Evolutionary conservation across 1,140 invertebrate genomes (phyloP), one percentile per base, ranked within the genome.

Genomic region (Brachionus angularis): DNA sequence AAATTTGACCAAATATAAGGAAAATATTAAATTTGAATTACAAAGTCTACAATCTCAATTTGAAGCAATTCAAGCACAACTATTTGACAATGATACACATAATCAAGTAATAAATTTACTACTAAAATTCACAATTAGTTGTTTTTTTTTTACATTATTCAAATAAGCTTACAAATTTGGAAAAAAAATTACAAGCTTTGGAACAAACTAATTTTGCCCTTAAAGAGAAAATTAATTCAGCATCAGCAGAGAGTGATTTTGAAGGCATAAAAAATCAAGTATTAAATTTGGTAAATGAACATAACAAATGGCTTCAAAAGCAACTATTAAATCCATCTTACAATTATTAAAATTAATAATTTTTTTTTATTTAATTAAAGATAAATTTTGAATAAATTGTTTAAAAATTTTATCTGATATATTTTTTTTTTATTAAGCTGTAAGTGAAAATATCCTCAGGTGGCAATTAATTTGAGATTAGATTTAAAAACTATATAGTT

Each of bases 161-260:
- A n/a, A n/a, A n/a, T n/a, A n/a, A 67, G 61, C 14, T 70, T 1
- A 12, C 18, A n/a, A 50, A 50, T 70, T 50, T 70, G 34, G 67
- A 70, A 53, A 70, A 70, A 36, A 70, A 70, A 52, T 34, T 70
- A 10, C 67, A 70, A 29, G 44, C 33, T 44, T n/a, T 70, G 16
- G 46, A 50, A 29, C 67, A 70, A 44, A 25, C 47, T 27, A 50
- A 50, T 36, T 70, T 52, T 53, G 14, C 33, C 5, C 47, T 70
- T 5, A 50, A 70, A 21, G 67, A 70, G 31, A 31, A 50, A 52
- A 50, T 70, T 31, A 46, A 25, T 27, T 70, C 67, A n/a, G 33
- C 46, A 31, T 39, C 46, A 25, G 36, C 33, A 18, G 46, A 70
- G 12, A 50, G 67, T 42, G 46, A 70, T 16, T 70, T 52, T 53